Conservation (phyloP, 92 coral and sea anemone genomes). For the Pocillopora grandis region DNA sequence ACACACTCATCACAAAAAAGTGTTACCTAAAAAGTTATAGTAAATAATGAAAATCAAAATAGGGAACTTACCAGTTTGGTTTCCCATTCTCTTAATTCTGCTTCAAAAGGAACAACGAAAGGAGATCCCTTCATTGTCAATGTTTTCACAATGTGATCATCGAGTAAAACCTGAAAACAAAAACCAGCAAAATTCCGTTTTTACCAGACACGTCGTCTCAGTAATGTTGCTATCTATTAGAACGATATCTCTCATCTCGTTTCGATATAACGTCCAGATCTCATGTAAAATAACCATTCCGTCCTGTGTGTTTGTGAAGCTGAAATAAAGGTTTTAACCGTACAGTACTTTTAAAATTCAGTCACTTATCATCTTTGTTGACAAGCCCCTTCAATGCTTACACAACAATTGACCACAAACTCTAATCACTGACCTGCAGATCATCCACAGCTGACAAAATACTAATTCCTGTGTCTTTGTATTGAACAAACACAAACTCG, state of each 20-base stretch:
- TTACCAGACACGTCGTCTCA: too few relatives aligned
- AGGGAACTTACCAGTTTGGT: constrained; percentile 74
- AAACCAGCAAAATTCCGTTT: not conserved
- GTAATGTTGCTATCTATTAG: too few relatives aligned
- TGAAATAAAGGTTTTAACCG: too few relatives aligned
- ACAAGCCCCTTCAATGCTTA: not conserved
- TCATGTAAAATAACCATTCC: too few relatives aligned
- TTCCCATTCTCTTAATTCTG: constrained; percentile 92
- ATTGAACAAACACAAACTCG: constrained; percentile 89
- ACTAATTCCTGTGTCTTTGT: constrained; percentile 93
- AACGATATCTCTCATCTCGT: too few relatives aligned
- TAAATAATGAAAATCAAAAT: not conserved
- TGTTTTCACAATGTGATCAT: constrained; percentile 96
- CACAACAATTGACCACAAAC: not conserved
- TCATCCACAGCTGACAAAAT: constrained; percentile 98
- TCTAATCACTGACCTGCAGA: constrained; percentile 63
- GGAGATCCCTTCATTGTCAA: constrained; percentile 99
- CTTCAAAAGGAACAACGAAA: constrained; percentile 94
- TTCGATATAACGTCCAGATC: too few relatives aligned
- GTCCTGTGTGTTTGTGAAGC: too few relatives aligned
- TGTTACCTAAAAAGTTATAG: too few relatives aligned
- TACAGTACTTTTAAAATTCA: too few relatives aligned
- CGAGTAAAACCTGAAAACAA: constrained; percentile 74
- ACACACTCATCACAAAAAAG: not conserved
- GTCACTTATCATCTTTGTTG: too few relatives aligned